These are phyloP conservation scores for Telenomus remus DNA, from an alignment of 1,140 invertebrate genomes.

Conservation along the genomic window DNA sequence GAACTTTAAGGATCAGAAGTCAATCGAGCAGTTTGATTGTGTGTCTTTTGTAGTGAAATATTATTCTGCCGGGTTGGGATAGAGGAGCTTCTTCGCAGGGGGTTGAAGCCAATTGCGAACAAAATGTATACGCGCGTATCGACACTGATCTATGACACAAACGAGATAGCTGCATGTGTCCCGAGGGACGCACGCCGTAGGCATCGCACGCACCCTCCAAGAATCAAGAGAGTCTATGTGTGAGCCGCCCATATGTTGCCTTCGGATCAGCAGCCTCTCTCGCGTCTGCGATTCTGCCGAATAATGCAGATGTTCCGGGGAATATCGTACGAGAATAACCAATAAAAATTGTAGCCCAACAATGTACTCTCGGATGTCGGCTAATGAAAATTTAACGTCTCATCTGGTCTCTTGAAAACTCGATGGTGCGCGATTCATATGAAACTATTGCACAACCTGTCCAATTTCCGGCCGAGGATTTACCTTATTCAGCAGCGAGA, in stretches of 20 bases:
- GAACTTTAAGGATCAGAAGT: conserved; percentile 25
- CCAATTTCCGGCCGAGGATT: conserved; percentile 1
- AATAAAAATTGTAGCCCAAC: conserved; percentile 17
- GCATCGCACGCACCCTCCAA: conserved; percentile 51
- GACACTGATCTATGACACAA: conserved; percentile 53
- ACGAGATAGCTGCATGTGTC: conserved; percentile 30
- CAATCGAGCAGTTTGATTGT: conserved; percentile 10
- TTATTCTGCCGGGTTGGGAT: conserved; percentile 18
- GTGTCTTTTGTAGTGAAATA: conserved; percentile 48
- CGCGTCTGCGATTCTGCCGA: conserved; percentile 38
- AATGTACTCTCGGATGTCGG: conserved; percentile 34
- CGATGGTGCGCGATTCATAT: too few species aligned
- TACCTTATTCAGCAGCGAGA: too few species aligned
- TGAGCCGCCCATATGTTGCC: conserved; percentile 53
- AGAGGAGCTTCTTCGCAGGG: conserved; percentile 11
- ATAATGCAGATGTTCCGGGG: conserved; percentile 44
- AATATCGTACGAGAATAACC: conserved; percentile 7
- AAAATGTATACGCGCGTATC: conserved; percentile 46
- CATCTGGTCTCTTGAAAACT: conserved; percentile 24
- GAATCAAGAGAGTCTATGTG: conserved; percentile 36
- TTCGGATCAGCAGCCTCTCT: conserved; percentile 44
- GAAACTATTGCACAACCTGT: too few species aligned
- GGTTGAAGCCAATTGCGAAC: conserved; percentile 48
- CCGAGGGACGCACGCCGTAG: conserved; percentile 38
- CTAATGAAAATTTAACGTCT: conserved; percentile 46